Evolutionary conservation across 2,113 vertebrate species (phyloP), one percentile per base, ranked within the genome.

Genomic region (Ia io): DNA sequence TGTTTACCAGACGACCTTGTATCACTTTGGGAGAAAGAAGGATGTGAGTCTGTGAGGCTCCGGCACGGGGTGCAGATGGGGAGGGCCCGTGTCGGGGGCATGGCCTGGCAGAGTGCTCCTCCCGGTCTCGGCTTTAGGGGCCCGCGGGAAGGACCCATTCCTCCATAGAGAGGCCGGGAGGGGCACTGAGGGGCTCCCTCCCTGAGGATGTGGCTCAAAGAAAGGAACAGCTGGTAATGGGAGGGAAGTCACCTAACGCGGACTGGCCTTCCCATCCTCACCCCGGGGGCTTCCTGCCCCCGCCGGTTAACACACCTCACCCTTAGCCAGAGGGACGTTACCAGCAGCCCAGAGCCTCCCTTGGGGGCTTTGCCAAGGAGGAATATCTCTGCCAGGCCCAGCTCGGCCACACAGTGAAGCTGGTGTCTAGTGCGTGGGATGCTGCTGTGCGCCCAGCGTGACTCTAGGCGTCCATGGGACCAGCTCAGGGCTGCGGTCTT

Each of bases 361-460:
- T 12, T 67, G 35, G 86, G 5, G 30, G 63, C 69, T 69, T 83
- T 23, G 25, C 70, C 63, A 4, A 9, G 67, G 40, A 85, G 69
- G 40, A 14, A 0, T 22, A 1, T 56, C 7, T 23, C n/a, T 35
- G 16, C 44, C 77, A 40, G n/a, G 4, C 35, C 37, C 25, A 1
- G 51, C n/a, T 32, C 0, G 0, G 40, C 35, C 0, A 0, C n/a
- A 30, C 3, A 35, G 47, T 3, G 0, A 11, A 28, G 37, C 80
- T 42, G 18, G 12, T 22, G 3, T 47, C 6, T 22, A 14, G 25
- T 7, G 2, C 13, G 44, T 20, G 22, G 16, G 49, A 16, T 30
- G n/a, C 82, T 37, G 51, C 84, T 20, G 10, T 69, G 63, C 47
- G 16, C 56, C 51, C 77, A 65, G 80, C 30, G 0, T 1, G 32